Base-by-base conservation (phyloP, 2,888 invertebrate species). In the Beris chalybata region DNA sequence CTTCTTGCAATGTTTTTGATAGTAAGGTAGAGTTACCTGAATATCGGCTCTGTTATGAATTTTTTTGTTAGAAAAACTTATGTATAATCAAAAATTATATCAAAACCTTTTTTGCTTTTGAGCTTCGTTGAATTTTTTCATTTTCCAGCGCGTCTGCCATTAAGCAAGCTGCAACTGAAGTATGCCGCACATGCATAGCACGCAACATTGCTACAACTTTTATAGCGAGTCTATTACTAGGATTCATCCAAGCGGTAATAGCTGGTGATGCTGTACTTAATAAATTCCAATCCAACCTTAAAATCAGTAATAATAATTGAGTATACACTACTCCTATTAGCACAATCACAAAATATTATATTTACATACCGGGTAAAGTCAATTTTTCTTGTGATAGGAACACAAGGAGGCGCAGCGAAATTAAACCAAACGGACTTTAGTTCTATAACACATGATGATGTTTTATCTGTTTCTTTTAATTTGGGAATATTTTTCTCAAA, bases 211-310 rank as follows among this genome's bases (percentile, higher is more conserved):
- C 87, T 43, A 93, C 90, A 56, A 92, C 89, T 72, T 92, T 86
- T 69, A 92, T 91, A 56, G 95, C 92, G 68, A 97, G 86, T 15
- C 95, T 85, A 82, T 96, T 95, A 78, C 92, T 90, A 0, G 97
- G 96, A 84, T 95, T 96, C 89, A 97, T 90, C 97, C 97, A 97
- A 1, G 97, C 96, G 76, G 95, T 95, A 73, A 97, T 97, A 0
- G 96, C 95, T 0, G 97, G 97, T 0, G 96, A 95, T 5, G 95
- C 95, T 3, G 97, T 97, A 77, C 95, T 96, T 63, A 97, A 81
- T 65, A 97, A 82, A 82, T 97, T 97, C 97, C 97, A 97, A 81
- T 97, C 97, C 74, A 95, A 82, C 73, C 95, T 74, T 38, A 38
- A 38, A 38, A 38, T 38, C 22, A 22, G 22, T 22, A 22, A 22